Evolutionary conservation across 1,140 invertebrate species (phyloP), one percentile per base, ranked within the genome.

Genomic region (Heliconius himera): DNA sequence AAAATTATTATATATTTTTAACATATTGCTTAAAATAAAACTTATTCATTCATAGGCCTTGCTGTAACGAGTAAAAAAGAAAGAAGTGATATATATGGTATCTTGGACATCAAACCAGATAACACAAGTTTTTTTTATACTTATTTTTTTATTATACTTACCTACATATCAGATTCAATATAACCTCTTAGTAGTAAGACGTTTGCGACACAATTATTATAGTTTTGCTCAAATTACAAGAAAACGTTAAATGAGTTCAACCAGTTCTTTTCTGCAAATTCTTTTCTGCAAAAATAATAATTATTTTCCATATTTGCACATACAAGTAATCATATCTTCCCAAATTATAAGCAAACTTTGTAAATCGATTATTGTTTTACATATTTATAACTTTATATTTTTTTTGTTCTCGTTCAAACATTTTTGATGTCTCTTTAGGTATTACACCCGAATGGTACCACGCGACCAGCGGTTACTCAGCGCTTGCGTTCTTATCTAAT

Each of bases 401-500:
- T 66, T 29, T 66, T 66, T n/a, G n/a, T 66, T 66, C 26, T 66
- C 29, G 60, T 66, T 29, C 13, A 29, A 29, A 29, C 13, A 29
- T 26, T 66, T 22, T 29, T 26, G 60, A 66, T 18, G 5, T 66
- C 60, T 66, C 26, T 66, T 66, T 66, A 66, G 60, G 26, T 29
- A 29, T 29, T 5, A 66, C 26, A 16, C 20, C 20, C 26, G n/a
- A 66, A 26, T 66, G 54, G 54, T n/a, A 56, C 54, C 18, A 66
- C 56, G 56, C 56, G 29, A 16, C 8, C 26, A 66, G 22, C 56
- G 22, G n/a, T 66, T 66, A 66, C 60, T 66, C 60, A 29, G 26
- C 26, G 60, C 11, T 66, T 66, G 11, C 60, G 60, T 73, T 73
- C 36, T 75, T 66, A 22, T 75, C n/a, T 36, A 22, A 60, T 75